phyloP scores from a whole-genome alignment of 1,140 invertebrate species.

The Drosophila teissieri region DNA sequence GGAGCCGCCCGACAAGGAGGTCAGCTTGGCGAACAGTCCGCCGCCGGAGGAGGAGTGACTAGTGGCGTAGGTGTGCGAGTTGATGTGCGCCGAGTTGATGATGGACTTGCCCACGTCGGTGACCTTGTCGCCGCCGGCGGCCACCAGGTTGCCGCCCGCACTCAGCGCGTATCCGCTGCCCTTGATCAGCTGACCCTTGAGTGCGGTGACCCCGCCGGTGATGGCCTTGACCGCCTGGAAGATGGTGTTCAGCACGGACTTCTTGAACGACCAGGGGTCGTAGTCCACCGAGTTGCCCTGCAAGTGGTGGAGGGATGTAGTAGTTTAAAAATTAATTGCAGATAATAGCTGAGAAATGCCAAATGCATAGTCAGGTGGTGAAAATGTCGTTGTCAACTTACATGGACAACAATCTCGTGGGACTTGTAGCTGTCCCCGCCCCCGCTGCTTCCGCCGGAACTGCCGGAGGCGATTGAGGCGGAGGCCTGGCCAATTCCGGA shows the following conservation, averaged over 20 bases:
- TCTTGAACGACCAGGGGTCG: constrained; percentile 91
- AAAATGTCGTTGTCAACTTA: constrained; percentile 55
- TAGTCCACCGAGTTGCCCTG: constrained; percentile 86
- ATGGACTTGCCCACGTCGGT: constrained; percentile 91
- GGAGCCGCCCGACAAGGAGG: constrained; percentile 76
- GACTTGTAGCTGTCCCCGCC: constrained; percentile 85
- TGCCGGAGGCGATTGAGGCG: constrained; percentile 86
- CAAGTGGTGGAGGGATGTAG: neutral
- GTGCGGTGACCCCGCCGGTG: constrained; percentile 91
- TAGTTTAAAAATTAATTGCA: too few relatives aligned
- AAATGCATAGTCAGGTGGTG: constrained; percentile 1
- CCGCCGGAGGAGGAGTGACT: constrained; percentile 60
- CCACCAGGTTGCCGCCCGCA: constrained; percentile 88
- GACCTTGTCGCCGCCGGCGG: constrained; percentile 88
- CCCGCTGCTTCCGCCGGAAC: constrained; percentile 86
- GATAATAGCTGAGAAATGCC: neutral
- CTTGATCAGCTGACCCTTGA: constrained; percentile 93
- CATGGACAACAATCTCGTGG: constrained; percentile 83
- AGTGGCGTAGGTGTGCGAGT: constrained; percentile 84
- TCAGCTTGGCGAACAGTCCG: constrained; percentile 75
- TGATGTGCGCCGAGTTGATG: constrained; percentile 89
- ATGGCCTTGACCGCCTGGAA: constrained; percentile 94
- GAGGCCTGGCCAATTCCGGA: constrained; percentile 86
- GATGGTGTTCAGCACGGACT: constrained; percentile 91
- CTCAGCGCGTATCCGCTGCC: constrained; percentile 91